Conservation (phyloP, 2,888 invertebrate genomes). For the Tortricodes alternella region DNA sequence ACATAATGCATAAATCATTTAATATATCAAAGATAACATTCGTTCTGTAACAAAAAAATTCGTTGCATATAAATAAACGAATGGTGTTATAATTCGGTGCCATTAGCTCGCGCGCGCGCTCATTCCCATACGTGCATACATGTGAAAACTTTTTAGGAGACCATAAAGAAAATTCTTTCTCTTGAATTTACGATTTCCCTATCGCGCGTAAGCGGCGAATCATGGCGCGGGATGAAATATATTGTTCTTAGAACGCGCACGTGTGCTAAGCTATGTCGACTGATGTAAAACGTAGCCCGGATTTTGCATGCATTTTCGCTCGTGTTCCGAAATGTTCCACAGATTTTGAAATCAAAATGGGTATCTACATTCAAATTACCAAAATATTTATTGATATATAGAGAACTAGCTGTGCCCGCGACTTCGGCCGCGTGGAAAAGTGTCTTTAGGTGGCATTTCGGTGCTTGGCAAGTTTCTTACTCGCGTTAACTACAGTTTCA, state of each 20-base stretch:
- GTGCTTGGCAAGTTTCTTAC: too few relatives aligned
- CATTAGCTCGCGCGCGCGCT: conserved; percentile 64
- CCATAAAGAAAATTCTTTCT: conserved; percentile 74
- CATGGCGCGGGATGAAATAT: conserved; percentile 73
- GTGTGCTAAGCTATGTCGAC: conserved; percentile 41
- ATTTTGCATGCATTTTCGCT: conserved; percentile 30
- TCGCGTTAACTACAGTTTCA: too few relatives aligned
- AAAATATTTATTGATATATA: too few relatives aligned
- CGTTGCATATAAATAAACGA: conserved; percentile 66
- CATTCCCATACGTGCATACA: conserved; percentile 60
- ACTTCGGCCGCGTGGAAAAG: too few relatives aligned
- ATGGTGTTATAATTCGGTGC: conserved; percentile 70
- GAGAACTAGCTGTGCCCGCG: too few relatives aligned
- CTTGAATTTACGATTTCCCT: conserved; percentile 76
- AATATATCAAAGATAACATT: conserved; percentile 45
- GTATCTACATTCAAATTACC: too few relatives aligned
- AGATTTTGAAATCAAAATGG: background rate
- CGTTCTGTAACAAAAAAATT: conserved; percentile 68
- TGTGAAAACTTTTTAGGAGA: conserved; percentile 68
- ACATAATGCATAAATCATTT: background rate
- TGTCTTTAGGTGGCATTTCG: too few relatives aligned
- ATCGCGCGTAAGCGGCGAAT: conserved; percentile 76
- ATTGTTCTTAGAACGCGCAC: conserved; percentile 58
- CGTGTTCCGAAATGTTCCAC: background rate
- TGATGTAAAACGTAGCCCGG: conserved; percentile 31